Evolutionary conservation across 2,888 invertebrate genomes (phyloP).

Genomic region (Trissoscelio sp.): DNA sequence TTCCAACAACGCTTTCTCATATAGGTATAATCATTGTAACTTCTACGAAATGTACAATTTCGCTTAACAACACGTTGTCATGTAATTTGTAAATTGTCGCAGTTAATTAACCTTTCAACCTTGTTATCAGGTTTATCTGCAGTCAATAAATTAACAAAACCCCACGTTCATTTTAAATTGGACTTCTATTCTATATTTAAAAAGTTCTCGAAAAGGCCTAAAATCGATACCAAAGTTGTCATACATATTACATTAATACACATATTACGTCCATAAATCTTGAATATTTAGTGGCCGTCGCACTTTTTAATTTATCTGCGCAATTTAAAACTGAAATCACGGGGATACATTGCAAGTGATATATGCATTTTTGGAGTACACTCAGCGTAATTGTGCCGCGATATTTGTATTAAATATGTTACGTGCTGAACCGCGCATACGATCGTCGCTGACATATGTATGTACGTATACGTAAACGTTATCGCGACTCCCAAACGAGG

Average conservation of each 20-base stretch:
- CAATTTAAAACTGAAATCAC: constrained; percentile 17
- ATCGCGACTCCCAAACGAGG: constrained; percentile 16
- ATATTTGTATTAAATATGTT: constrained; percentile 24
- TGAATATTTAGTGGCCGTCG: constrained; percentile 5
- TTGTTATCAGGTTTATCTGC: too few species aligned
- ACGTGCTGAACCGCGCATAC: not conserved
- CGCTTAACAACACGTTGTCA: not conserved
- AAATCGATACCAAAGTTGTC: too few species aligned
- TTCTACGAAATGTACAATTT: not conserved
- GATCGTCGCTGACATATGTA: constrained; percentile 3
- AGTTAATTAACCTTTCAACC: not conserved
- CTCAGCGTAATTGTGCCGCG: constrained; percentile 13
- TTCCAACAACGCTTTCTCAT: not conserved
- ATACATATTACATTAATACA: constrained; percentile 9
- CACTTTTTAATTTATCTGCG: constrained; percentile 24
- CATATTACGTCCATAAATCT: constrained; percentile 14
- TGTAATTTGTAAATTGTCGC: not conserved
- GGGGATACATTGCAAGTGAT: not conserved
- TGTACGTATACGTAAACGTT: not conserved
- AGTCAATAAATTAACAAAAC: too few species aligned
- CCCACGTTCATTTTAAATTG: too few species aligned
- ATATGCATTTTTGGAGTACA: constrained; percentile 7
- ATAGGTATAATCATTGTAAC: not conserved
- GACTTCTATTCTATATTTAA: too few species aligned
- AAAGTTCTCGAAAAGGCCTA: too few species aligned